Percentiles rank a stretch among this genome's conserved stretches.
Conservation (phyloP, 1,140 invertebrate species). For the Bombus confusus region DNA sequence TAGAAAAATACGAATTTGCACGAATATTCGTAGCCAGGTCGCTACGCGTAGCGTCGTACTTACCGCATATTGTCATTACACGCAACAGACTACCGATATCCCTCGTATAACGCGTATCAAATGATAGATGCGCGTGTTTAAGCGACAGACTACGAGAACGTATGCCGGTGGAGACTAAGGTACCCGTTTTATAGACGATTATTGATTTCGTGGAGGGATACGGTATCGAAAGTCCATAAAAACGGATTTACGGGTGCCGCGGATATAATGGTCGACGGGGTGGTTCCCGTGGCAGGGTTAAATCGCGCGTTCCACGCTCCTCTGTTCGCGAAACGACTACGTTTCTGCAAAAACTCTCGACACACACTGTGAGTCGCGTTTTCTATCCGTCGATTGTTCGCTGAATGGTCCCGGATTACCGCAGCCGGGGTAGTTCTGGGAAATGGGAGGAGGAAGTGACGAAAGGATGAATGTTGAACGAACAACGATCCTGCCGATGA, state of each 20-base stretch:
- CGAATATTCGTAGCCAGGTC: not conserved
- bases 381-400: not conserved
- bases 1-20: not conserved
- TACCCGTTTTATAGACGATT: conserved; percentile 53
- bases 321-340: conserved; percentile 14
- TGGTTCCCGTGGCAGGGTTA: conserved; percentile 10
- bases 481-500: not conserved
- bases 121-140: conserved; percentile 56
- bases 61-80: not conserved
- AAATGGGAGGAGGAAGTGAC: conserved; percentile 15
- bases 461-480: conserved; percentile 6
- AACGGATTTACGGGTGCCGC: conserved; percentile 38
- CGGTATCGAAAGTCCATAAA: conserved; percentile 45
- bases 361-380: not conserved
- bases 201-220: conserved; percentile 34
- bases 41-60: not conserved
- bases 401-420: not conserved
- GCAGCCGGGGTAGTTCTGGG: not conserved
- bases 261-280: conserved; percentile 8
- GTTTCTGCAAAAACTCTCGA: not conserved
- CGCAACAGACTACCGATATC: not conserved
- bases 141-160: conserved; percentile 34
- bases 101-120: conserved; percentile 22
- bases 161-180: conserved; percentile 41
- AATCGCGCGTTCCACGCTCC: conserved; percentile 19